A percentile compares a stretch with the other conserved stretches of the same genome.
These are phyloP conservation scores for Nymphalis c-album DNA, from an alignment of 2,888 invertebrate species.

Conservation along the genomic window DNA sequence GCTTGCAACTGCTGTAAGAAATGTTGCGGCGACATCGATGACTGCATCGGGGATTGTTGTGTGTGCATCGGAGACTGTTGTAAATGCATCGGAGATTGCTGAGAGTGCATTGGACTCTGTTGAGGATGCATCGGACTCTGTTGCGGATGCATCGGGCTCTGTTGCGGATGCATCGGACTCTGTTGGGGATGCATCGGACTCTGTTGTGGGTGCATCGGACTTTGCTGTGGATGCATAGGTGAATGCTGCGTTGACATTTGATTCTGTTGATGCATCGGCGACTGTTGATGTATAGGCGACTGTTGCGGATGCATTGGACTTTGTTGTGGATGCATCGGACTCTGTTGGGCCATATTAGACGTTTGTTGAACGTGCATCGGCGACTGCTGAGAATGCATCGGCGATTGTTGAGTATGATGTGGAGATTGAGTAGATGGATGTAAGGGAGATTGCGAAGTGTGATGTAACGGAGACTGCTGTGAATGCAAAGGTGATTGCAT, in stretches of 20 bases:
- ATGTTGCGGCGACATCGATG: slow-evolving; percentile 54
- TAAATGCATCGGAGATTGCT: slow-evolving; percentile 52
- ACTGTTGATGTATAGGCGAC: slow-evolving; percentile 55
- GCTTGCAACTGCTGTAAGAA: slow-evolving; percentile 65
- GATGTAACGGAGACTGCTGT: slow-evolving; percentile 68
- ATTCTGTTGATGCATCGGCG: slow-evolving; percentile 50
- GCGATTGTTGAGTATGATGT: slow-evolving; percentile 67
- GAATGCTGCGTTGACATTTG: slow-evolving; percentile 62
- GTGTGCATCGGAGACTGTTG: slow-evolving; percentile 61
- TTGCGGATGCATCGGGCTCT: slow-evolving; percentile 61
- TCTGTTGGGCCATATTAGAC: slow-evolving; percentile 56
- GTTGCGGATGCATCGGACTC: slow-evolving; percentile 59
- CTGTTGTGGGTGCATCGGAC: slow-evolving; percentile 64
- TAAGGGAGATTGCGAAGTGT: slow-evolving; percentile 64
- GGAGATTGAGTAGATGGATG: slow-evolving; percentile 70
- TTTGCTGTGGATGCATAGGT: slow-evolving; percentile 61
- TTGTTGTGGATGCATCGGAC: slow-evolving; percentile 58
- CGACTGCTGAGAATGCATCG: slow-evolving; percentile 67
- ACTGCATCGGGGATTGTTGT: slow-evolving; percentile 60
- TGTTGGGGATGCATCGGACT: slow-evolving; percentile 63
- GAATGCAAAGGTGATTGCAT: slow-evolving; percentile 71
- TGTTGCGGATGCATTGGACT: slow-evolving; percentile 57
- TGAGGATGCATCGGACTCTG: slow-evolving; percentile 64
- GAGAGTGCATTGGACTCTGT: slow-evolving; percentile 59
- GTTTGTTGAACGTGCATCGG: slow-evolving; percentile 66